These are phyloP conservation scores for Sardina pilchardus DNA, from an alignment of 2,113 vertebrate species.

Conservation along the genomic window DNA sequence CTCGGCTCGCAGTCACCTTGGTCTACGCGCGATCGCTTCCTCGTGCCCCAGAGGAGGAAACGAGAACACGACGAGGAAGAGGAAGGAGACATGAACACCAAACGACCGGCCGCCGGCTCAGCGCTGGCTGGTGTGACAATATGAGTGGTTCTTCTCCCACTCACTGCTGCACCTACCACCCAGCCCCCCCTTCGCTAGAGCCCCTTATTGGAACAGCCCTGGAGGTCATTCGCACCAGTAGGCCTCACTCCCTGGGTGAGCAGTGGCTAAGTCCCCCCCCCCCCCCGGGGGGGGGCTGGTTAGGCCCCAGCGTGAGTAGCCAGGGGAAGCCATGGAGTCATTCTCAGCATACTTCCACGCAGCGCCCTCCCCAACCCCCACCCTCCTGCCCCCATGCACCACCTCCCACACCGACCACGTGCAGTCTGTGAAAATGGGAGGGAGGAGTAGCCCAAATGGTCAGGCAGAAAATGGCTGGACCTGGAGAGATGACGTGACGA, in stretches of 20 bases:
- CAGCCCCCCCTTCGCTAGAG: not conserved
- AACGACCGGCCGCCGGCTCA: not conserved
- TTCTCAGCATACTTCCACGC: slow-evolving; percentile 50
- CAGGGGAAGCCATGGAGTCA: slow-evolving; percentile 61
- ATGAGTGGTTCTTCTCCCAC: not conserved
- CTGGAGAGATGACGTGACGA: not conserved
- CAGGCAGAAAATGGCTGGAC: slow-evolving; percentile 25
- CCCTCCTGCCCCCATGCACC: not conserved
- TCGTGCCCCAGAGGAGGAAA: not conserved
- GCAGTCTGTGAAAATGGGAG: slow-evolving; percentile 54
- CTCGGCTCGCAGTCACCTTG: not conserved
- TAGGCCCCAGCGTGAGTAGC: slow-evolving; percentile 64
- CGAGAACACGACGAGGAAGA: not conserved
- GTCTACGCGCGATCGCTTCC: not conserved
- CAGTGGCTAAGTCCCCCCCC: slow-evolving; percentile 59
- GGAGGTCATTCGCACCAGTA: slow-evolving; percentile 49
- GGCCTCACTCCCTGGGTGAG: slow-evolving; percentile 60
- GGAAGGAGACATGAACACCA: not conserved
- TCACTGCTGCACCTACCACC: not conserved
- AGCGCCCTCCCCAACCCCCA: slow-evolving; percentile 14
- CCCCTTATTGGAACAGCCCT: slow-evolving; percentile 51
- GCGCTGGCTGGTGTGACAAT: not conserved
- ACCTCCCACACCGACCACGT: not conserved
- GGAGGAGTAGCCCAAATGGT: slow-evolving; percentile 50
- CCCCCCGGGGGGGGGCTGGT: slow-evolving; percentile 51